Conservation (phyloP, 2,888 invertebrate species). For the Julus scandinavius region DNA sequence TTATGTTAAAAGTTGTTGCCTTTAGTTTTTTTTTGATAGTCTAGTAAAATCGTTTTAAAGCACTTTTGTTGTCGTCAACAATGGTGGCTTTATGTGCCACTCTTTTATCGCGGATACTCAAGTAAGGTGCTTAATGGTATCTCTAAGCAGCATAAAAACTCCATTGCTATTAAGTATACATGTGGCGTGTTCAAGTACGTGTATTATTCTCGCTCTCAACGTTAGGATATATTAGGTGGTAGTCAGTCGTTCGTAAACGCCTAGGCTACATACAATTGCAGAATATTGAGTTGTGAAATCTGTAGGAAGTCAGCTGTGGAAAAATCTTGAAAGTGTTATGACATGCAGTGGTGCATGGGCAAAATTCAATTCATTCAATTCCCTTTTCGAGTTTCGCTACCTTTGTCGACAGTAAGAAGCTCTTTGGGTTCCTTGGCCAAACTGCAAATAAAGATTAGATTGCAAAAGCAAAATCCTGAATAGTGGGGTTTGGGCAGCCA, state of each 20-base stretch:
- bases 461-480: conserved; percentile 21
- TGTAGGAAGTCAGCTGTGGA: not conserved
- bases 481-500: not conserved
- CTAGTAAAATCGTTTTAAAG: too few species aligned
- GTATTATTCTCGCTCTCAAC: too few species aligned
- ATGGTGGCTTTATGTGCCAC: too few species aligned
- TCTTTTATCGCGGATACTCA: too few species aligned
- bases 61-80: too few species aligned
- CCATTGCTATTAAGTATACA: too few species aligned
- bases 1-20: too few species aligned
- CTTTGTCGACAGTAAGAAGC: not conserved
- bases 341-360: not conserved
- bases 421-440: conserved; percentile 37
- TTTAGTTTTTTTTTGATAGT: too few species aligned
- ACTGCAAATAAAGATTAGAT: conserved; percentile 34
- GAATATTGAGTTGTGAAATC: not conserved
- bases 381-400: not conserved
- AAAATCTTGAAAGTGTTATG: not conserved
- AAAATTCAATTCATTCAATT: not conserved
- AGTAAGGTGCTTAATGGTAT: too few species aligned
- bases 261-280: not conserved
- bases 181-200: too few species aligned
- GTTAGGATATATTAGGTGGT: too few species aligned
- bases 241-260: not conserved
- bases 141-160: too few species aligned